Percentiles rank a stretch among this genome's conserved stretches.
These are phyloP conservation scores for Poecile atricapillus DNA, from an alignment of 2,113 vertebrate species.

Conservation along the genomic window DNA sequence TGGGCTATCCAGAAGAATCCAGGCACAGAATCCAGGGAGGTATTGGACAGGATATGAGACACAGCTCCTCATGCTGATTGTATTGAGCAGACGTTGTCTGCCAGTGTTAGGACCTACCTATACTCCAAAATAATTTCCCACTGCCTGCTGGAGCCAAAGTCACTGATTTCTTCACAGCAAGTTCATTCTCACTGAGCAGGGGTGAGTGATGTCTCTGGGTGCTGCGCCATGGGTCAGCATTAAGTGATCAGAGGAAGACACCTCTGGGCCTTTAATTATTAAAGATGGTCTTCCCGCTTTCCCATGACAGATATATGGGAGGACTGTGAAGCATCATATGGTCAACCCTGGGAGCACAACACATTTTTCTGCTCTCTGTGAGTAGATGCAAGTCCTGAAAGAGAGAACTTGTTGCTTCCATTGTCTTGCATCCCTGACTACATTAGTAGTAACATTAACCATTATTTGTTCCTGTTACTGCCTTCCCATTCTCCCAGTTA, in stretches of 20 bases:
- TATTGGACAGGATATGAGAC: not conserved
- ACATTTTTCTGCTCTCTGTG: not conserved
- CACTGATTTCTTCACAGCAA: not conserved
- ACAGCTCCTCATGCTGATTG: not conserved
- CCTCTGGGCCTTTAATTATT: not conserved
- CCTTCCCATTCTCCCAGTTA: not conserved
- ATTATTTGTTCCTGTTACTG: not conserved
- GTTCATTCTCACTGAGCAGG: not conserved
- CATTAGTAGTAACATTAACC: not conserved
- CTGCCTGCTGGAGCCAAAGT: not conserved
- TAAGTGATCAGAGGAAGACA: not conserved
- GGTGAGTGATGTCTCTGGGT: not conserved
- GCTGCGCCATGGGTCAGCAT: not conserved
- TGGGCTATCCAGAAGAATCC: not conserved
- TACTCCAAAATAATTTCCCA: not conserved
- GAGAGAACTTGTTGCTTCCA: not conserved
- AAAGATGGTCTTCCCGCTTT: not conserved
- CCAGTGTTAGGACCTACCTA: not conserved
- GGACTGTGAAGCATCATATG: not conserved
- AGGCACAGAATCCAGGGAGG: not conserved
- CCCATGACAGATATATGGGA: not conserved
- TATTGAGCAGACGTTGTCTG: not conserved
- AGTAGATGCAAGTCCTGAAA: not conserved
- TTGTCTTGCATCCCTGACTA: not conserved
- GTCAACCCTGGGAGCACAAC: not conserved